Evolutionary conservation across 1,140 invertebrate genomes (phyloP), one percentile per base, ranked within the genome.

Genomic region (Leptonema lineaticorne): DNA sequence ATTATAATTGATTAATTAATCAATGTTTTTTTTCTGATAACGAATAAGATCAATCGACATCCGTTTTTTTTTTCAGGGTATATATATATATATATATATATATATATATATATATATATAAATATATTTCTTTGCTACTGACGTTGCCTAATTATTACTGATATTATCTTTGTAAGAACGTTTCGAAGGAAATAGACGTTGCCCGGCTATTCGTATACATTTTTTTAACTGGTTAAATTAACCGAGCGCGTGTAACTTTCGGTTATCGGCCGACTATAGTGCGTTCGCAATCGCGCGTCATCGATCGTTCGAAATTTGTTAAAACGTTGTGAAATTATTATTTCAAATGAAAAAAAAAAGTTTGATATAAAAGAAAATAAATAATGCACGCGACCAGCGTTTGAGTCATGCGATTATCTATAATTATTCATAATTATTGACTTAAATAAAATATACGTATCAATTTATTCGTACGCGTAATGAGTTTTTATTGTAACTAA

Each of bases 101-200:
- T n/a, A n/a, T n/a, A n/a, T n/a, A n/a, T n/a, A n/a, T 9, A 20
- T 18, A 26, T 9, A 9, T 18, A 53, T 20, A 20, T 18, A 53
- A 22, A 9, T 53, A 7, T 18, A 8, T 18, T 9, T 53, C 18
- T 41, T 16, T 16, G 57, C 57, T 59, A 59, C 57, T 20, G 28
- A 27, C 28, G 57, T 30, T 59, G 57, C 57, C 57, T 59, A 59
- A 59, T 59, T 59, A 37, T 59, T 59, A 29, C 20, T 20, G 57
- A 59, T 59, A 37, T 59, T 59, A 59, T 59, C 57, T 59, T 30
- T 16, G n/a, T n/a, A n/a, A n/a, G 33, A 27, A 3, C 11, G 24
- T 59, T n/a, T 59, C 30, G 14, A n/a, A 59, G 57, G 57, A 59
- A 59, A 59, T 37, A 37, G 57, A 59, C 28, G 57, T 53, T 53